These are phyloP conservation scores for Drosophila multiciliata DNA, from an alignment of 2,888 invertebrate species.

Conservation along the genomic window DNA sequence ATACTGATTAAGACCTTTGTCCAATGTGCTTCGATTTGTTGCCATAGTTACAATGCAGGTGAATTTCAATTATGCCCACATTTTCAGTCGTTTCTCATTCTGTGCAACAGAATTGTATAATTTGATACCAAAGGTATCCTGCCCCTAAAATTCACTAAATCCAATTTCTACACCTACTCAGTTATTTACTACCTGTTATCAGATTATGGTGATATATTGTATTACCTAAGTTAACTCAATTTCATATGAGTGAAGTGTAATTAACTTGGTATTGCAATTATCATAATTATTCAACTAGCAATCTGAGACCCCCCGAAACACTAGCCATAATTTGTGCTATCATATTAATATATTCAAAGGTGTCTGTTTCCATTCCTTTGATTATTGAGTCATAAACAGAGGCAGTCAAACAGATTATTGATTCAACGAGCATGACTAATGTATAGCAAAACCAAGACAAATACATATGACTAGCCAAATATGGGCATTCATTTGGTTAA, in stretches of 20 bases:
- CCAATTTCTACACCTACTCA: too few species aligned
- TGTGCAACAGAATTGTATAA: not conserved
- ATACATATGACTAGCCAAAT: not conserved
- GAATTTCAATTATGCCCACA: conserved; percentile 23
- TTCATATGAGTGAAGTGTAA: not conserved
- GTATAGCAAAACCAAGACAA: not conserved
- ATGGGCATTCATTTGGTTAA: not conserved
- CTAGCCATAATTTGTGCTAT: not conserved
- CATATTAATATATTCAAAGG: not conserved
- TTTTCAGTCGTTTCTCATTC: not conserved
- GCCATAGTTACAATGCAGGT: conserved; percentile 14
- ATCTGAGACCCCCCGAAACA: not conserved
- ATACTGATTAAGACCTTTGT: conserved; percentile 35
- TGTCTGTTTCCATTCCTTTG: conserved; percentile 22
- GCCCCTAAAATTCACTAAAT: too few species aligned
- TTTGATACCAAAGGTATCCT: not conserved
- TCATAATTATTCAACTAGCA: conserved; percentile 3
- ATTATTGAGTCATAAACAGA: conserved; percentile 8
- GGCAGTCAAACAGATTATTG: not conserved
- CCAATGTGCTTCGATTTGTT: conserved; percentile 8
- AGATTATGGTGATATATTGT: too few species aligned
- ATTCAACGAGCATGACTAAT: not conserved
- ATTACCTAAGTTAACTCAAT: not conserved
- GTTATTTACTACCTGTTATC: too few species aligned
- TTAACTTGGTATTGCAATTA: not conserved